Conservation (phyloP, 2,113 vertebrate species). For the Apaloderma vittatum region DNA sequence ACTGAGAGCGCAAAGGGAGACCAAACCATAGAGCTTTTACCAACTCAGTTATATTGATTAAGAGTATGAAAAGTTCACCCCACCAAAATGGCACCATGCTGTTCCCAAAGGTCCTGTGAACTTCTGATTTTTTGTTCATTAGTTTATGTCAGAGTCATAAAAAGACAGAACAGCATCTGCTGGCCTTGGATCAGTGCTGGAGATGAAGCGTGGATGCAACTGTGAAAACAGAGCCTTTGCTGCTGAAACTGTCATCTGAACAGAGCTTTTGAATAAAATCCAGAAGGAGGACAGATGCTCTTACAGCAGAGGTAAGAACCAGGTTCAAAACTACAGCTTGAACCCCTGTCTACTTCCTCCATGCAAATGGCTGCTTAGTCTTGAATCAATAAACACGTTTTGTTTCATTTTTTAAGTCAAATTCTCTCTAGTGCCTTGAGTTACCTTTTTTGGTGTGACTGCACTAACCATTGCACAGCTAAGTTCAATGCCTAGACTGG, state of each 20-base stretch:
- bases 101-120: background rate
- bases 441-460: background rate
- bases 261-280: background rate
- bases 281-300: background rate
- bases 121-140: background rate
- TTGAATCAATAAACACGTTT: background rate
- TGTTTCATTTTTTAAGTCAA: background rate
- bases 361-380: background rate
- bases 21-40: background rate
- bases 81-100: background rate
- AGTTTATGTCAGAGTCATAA: background rate
- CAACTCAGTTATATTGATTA: background rate
- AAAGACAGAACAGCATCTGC: background rate
- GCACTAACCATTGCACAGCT: background rate
- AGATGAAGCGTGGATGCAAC: background rate
- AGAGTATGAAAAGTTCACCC: background rate
- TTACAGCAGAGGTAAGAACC: background rate
- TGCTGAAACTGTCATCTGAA: background rate
- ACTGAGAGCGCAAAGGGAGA: rapidly evolving
- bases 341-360: background rate
- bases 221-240: background rate
- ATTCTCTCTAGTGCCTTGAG: background rate
- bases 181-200: background rate
- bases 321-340: background rate
- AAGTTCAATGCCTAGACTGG: background rate